These are phyloP conservation scores for Propithecus perrieri DNA, from an alignment of 2,797 vertebrate genomes.

Conservation along the genomic window DNA sequence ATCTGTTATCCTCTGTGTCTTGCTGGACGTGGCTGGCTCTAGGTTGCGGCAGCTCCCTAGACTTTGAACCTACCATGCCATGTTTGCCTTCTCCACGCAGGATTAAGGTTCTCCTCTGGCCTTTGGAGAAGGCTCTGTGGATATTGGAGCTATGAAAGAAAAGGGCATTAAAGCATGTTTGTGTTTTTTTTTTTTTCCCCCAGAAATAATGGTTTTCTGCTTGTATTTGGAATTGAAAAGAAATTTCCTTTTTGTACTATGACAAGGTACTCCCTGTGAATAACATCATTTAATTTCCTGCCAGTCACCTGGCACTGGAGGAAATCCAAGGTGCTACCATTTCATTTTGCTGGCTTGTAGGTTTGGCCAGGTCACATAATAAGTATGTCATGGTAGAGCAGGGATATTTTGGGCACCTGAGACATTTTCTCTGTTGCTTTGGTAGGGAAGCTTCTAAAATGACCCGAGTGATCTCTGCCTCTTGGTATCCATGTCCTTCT, in stretches of 20 bases:
- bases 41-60: background rate
- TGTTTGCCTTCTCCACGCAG: background rate
- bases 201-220: background rate
- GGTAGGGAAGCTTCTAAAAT: background rate
- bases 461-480: background rate
- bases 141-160: background rate
- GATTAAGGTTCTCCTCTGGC: background rate
- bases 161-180: background rate
- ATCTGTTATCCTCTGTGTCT: background rate
- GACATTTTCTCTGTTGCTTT: background rate
- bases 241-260: background rate
- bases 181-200: background rate
- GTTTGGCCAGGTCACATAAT: background rate
- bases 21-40: background rate
- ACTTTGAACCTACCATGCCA: background rate
- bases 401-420: background rate
- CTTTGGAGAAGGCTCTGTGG: background rate
- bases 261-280: background rate
- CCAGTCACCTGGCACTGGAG: background rate
- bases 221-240: conserved; percentile 32
- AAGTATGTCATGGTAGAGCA: background rate
- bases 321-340: background rate
- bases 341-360: background rate
- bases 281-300: background rate
- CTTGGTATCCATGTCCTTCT: background rate